Evolutionary conservation across 2,888 invertebrate species (phyloP).

Genomic region (Gisinianus flammeolus): DNA sequence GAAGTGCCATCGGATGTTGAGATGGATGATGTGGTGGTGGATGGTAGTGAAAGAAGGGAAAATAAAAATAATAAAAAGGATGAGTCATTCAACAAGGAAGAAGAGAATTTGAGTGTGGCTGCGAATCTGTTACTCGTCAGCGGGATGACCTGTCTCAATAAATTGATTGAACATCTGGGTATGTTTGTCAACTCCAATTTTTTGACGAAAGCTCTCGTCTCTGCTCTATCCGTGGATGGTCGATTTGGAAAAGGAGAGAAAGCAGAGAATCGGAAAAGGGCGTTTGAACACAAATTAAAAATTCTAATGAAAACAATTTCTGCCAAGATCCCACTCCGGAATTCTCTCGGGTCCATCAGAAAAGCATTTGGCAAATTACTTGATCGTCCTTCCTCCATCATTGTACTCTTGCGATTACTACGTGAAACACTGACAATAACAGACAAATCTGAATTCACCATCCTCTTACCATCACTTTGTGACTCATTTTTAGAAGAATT

Average conservation of each 20-base stretch:
- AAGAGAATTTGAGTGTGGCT: conserved; percentile 12
- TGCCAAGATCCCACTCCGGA: conserved; percentile 54
- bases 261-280: conserved; percentile 48
- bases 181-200: conserved; percentile 55
- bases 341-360: conserved; percentile 50
- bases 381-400: conserved; percentile 66
- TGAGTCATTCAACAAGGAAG: conserved; percentile 16
- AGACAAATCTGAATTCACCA: conserved; percentile 70
- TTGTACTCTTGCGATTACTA: conserved; percentile 76
- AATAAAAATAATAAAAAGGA: conserved; percentile 11
- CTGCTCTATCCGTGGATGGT: conserved; percentile 35
- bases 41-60: background rate
- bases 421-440: conserved; percentile 72
- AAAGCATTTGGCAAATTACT: conserved; percentile 49
- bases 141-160: conserved; percentile 55
- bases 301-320: conserved; percentile 50
- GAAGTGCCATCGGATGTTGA: background rate
- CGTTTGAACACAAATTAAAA: conserved; percentile 54
- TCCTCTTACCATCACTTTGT: conserved; percentile 72
- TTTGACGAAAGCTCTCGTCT: conserved; percentile 49
- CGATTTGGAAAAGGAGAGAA: conserved; percentile 46
- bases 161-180: conserved; percentile 56
- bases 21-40: background rate
- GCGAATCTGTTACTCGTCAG: conserved; percentile 53
- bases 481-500: conserved; percentile 72